These are phyloP conservation scores for Pangasianodon gigas DNA, from an alignment of 2,113 vertebrate species.

Conservation along the genomic window DNA sequence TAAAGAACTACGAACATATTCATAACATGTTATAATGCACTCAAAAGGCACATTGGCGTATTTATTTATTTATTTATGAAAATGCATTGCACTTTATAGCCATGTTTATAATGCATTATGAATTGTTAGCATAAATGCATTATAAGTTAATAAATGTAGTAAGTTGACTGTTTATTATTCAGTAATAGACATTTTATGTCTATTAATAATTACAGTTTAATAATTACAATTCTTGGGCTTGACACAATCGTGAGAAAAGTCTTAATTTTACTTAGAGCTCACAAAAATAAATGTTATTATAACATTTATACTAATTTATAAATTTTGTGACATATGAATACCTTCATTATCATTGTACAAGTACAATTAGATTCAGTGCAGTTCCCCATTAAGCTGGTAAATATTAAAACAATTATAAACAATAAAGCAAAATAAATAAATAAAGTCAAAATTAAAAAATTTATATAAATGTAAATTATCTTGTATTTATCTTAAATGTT, in stretches of 20 bases:
- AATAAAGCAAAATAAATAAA: neutral
- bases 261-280: neutral
- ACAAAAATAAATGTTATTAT: neutral
- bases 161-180: neutral
- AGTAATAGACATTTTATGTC: neutral
- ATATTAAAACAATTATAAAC: neutral
- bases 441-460: neutral
- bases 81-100: neutral
- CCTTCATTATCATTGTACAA: neutral
- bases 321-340: neutral
- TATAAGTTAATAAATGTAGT: neutral
- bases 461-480: neutral
- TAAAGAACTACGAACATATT: neutral
- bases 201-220: neutral
- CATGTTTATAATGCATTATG: neutral
- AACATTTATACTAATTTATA: neutral
- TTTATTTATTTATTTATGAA: neutral
- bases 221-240: neutral
- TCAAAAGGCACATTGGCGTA: neutral
- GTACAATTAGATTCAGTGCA: neutral
- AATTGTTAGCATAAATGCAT: neutral
- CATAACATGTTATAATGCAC: neutral
- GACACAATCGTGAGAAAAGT: neutral
- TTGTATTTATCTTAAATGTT: too few species aligned
- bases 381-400: neutral